Conservation (phyloP, 2,888 invertebrate genomes). For the Machimus rusticus region DNA sequence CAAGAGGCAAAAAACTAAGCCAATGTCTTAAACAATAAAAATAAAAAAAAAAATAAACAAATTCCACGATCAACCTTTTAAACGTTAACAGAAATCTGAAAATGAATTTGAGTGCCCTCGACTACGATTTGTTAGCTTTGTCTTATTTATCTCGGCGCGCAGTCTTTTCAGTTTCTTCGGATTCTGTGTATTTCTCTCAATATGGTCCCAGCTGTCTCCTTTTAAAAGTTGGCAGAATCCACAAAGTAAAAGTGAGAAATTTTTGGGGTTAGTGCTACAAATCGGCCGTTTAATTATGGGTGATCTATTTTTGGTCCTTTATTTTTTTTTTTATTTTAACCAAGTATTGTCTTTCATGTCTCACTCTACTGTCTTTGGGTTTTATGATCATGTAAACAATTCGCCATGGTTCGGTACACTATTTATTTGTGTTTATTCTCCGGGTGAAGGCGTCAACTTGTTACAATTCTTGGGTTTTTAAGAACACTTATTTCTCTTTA, state of each 20-base stretch:
- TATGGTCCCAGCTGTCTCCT: constrained; percentile 50
- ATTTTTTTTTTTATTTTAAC: constrained; percentile 32
- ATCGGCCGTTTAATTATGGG: not conserved
- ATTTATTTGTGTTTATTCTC: not conserved
- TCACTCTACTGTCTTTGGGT: not conserved
- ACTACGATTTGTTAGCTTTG: not conserved
- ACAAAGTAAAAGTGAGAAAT: constrained; percentile 25
- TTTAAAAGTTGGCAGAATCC: constrained; percentile 33
- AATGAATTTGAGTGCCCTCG: constrained; percentile 11
- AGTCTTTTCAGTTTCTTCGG: constrained; percentile 6
- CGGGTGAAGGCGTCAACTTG: not conserved
- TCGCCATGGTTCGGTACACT: not conserved
- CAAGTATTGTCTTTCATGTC: constrained; percentile 29
- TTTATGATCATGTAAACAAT: constrained; percentile 28
- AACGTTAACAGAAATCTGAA: constrained; percentile 1
- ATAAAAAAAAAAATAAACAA: constrained; percentile 36
- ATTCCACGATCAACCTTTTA: constrained; percentile 15
- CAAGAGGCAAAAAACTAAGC: not conserved
- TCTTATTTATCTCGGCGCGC: not conserved
- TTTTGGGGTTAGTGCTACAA: not conserved
- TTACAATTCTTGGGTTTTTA: not conserved
- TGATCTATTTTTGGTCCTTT: constrained; percentile 35
- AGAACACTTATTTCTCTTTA: not conserved
- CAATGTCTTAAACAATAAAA: constrained; percentile 27
- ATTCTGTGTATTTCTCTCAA: constrained; percentile 6